These are phyloP conservation scores for Centrocercus urophasianus DNA, from an alignment of 2,113 vertebrate genomes.

Conservation along the genomic window DNA sequence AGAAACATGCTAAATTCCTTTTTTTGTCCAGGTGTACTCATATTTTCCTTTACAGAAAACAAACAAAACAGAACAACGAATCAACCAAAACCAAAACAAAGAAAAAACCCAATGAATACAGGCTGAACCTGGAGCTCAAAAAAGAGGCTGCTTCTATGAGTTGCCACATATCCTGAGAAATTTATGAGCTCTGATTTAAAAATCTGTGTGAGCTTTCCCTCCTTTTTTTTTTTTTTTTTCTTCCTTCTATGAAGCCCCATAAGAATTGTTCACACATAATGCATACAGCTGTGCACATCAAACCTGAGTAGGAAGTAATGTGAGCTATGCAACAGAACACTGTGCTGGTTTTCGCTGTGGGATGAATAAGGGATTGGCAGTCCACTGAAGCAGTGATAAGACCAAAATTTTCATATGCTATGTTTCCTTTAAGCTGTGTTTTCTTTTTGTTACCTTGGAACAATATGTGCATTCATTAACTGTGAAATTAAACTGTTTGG, in stretches of 20 bases:
- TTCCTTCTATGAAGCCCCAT: neutral
- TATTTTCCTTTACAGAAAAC: neutral
- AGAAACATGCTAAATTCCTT: neutral
- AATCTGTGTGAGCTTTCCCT: neutral
- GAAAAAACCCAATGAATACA: neutral
- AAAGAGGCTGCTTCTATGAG: neutral
- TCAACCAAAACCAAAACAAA: neutral
- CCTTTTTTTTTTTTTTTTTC: neutral
- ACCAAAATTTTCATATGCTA: constrained; percentile 33
- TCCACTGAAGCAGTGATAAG: constrained; percentile 62
- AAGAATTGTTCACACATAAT: neutral
- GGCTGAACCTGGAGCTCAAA: neutral
- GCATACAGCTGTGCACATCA: neutral
- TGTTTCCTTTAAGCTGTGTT: constrained; percentile 32
- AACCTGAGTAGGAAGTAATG: neutral
- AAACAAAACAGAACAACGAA: neutral
- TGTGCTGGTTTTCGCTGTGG: neutral
- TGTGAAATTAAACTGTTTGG: constrained; percentile 47
- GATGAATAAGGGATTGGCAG: constrained; percentile 12
- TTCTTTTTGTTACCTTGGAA: constrained; percentile 16
- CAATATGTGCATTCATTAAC: neutral
- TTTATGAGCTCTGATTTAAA: neutral
- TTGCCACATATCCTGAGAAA: neutral
- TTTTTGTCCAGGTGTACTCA: neutral
- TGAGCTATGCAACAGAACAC: constrained; percentile 11